Percentiles rank a stretch among this genome's conserved stretches.
These are phyloP conservation scores for Eristalis tenax DNA, from an alignment of 2,888 invertebrate genomes.

Conservation along the genomic window DNA sequence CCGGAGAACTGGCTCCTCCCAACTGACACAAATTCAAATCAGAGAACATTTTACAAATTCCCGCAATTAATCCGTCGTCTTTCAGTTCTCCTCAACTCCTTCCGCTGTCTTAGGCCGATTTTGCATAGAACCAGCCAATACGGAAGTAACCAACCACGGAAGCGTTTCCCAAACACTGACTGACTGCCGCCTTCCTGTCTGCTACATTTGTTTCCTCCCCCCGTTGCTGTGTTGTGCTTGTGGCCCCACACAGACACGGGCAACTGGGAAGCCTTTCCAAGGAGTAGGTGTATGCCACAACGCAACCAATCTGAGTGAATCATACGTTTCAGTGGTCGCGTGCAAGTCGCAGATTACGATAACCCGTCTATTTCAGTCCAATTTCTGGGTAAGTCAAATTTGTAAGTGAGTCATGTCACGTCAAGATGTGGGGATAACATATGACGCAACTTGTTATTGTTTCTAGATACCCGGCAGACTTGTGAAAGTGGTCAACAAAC, in stretches of 20 bases:
- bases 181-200: not conserved
- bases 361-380: not conserved
- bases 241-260: not conserved
- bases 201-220: not conserved
- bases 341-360: not conserved
- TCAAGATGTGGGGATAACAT: not conserved
- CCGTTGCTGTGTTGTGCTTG: not conserved
- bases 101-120: not conserved
- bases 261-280: not conserved
- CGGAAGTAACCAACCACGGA: not conserved
- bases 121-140: not conserved
- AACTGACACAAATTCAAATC: too few relatives aligned
- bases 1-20: too few relatives aligned
- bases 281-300: not conserved
- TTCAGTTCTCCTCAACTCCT: not conserved
- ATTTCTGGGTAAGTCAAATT: not conserved
- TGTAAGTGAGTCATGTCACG: not conserved
- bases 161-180: not conserved
- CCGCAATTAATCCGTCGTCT: not conserved
- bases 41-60: not conserved
- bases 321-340: not conserved
- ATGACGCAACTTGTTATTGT: conserved; percentile 1
- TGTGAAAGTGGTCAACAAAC: not conserved
- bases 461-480: not conserved
- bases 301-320: not conserved